Base-by-base conservation (phyloP, 2,113 vertebrate genomes). In the Brachyhypopomus occidentalis region DNA sequence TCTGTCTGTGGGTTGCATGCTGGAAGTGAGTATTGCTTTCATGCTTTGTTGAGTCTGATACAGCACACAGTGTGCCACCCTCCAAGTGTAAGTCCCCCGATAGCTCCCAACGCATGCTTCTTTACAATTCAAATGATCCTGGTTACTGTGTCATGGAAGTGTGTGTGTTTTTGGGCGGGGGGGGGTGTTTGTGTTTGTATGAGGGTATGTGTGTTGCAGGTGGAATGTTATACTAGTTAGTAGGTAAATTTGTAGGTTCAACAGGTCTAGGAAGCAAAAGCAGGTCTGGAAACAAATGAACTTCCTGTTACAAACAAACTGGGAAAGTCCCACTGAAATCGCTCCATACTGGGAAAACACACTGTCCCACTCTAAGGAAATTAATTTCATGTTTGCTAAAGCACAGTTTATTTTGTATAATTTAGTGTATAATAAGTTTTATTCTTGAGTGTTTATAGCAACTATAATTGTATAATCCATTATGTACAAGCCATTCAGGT, bases 401-500 rank as follows among this genome's bases (percentile, higher is more conserved):
- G 80, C 52, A 67, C 74, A 41, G 63, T 83, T 55, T 23, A 60
- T 75, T 60, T 38, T 84, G 83, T 5, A 75, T 82, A 77, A 2
- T 52, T 14, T 14, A 83, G 17, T 75, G 86, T 88, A 11, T 81
- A 81, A 92, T 88, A 86, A 86, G 89, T 86, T 92, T 90, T 91
- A 89, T 83, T 70, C 85, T 80, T 86, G 79, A 6, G 3, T 71
- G 56, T 77, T 74, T 62, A 81, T 20, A 52, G 34, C 11, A 58
- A 60, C 36, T 67, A 80, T 59, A 48, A 63, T 41, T 17, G 25
- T 78, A 79, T 77, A 11, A 88, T 88, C 88, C 88, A 75, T 89
- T 90, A 84, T 88, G 84, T 80, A 64, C 87, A 91, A 91, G 88
- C 89, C 87, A 84, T 30, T 30, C 88, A 90, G 86, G 88, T 88